Evolutionary conservation across 2,113 vertebrate genomes (phyloP), one percentile per base, ranked within the genome.

Genomic region (Condylura cristata): DNA sequence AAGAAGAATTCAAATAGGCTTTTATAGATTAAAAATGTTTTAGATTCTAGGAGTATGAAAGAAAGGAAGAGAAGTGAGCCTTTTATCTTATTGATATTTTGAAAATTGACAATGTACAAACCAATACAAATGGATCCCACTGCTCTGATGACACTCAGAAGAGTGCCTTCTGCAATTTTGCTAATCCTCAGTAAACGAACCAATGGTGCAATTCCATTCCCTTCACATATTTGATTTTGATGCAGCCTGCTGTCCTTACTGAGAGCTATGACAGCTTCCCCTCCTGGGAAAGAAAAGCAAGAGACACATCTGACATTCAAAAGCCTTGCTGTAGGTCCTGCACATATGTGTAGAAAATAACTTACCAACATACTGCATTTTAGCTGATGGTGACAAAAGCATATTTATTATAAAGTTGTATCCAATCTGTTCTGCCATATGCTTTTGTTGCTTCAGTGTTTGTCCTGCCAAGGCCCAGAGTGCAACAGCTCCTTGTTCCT

Each of bases 311-410:
- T 63, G n/a, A 71, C 2, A 5, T 2, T 81, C 58, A 46, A 32
- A 8, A 22, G 12, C 51, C n/a, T 5, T 72, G 5, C 58, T 84
- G 26, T 44, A 8, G 11, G 6, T 9, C 32, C 44, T 46, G 9
- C 6, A 37, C 41, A 80, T 30, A 60, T 3, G 17, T 12, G 53
- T 1, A 46, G 79, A 63, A 60, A 34, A 53, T 16, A 51, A 91
- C 98, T 97, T 97, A 99, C 98, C 98, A 63, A 99, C 98, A 51
- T 98, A 98, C 89, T 98, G 98, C 98, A 99, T 98, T 94, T 98
- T 98, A 93, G 98, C 98, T 30, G 98, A 99, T 28, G 98, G 96
- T 16, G 98, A 98, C 56, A 98, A 86, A 88, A 98, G 98, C 98
- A 99, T 98, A 53, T 98, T 98, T 58, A 98, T 98, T 95, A 98